Conservation (phyloP, 1,140 invertebrate genomes). For the Lasioglossum baleicum region DNA sequence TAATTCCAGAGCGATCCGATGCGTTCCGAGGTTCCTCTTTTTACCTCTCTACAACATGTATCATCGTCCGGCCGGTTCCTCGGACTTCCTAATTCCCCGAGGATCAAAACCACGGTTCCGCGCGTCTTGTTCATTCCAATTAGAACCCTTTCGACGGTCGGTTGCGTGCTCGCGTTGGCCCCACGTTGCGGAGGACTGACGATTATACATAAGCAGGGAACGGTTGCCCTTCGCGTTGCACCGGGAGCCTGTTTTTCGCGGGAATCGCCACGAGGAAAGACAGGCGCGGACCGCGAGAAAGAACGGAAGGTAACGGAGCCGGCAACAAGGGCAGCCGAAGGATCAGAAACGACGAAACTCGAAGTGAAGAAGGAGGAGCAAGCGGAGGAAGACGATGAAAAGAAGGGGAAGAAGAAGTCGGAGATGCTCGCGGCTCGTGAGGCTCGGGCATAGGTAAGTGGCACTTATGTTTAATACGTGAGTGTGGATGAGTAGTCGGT, state of each 20-base stretch:
- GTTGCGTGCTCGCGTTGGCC: slow-evolving; percentile 16
- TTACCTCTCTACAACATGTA: too few relatives aligned
- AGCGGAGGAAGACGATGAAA: neutral
- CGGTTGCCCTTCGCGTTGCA: slow-evolving; percentile 11
- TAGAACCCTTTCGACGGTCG: neutral
- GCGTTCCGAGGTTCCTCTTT: too few relatives aligned
- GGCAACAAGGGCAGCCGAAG: slow-evolving; percentile 48
- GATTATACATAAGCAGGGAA: slow-evolving; percentile 11
- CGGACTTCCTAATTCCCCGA: neutral
- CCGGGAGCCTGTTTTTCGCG: slow-evolving; percentile 16
- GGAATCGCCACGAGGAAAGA: slow-evolving; percentile 35
- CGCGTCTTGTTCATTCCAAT: neutral
- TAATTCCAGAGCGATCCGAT: too few relatives aligned
- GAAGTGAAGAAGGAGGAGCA: neutral
- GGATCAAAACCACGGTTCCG: neutral
- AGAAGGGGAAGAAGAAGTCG: slow-evolving; percentile 1
- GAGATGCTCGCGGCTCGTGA: slow-evolving; percentile 60
- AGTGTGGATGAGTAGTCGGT: slow-evolving; percentile 71
- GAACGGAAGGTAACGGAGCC: slow-evolving; percentile 4
- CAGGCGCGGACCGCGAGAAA: slow-evolving; percentile 9
- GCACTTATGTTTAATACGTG: slow-evolving; percentile 72
- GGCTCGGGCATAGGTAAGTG: slow-evolving; percentile 68
- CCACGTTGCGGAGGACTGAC: slow-evolving; percentile 33
- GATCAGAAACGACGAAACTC: slow-evolving; percentile 37
- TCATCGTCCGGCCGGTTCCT: neutral